Evolutionary conservation across 2,797 vertebrate genomes (phyloP).

Genomic region (Forpus xanthops): DNA sequence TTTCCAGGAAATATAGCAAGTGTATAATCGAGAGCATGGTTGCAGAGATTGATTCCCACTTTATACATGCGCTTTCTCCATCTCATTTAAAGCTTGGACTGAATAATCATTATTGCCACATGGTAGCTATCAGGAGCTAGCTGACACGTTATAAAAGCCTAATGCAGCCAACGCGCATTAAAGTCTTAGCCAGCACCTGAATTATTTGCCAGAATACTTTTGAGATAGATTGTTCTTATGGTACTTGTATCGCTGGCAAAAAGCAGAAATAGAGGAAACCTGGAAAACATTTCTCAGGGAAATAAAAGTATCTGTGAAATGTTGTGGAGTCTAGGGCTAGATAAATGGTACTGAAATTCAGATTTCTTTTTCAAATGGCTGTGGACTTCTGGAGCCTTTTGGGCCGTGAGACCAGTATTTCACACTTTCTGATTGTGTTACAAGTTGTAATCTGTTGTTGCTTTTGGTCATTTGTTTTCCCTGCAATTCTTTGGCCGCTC

Average conservation of each 20-base stretch:
- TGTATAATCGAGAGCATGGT: not conserved
- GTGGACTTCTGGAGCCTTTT: not conserved
- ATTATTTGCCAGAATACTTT: constrained; percentile 51
- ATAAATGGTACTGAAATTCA: not conserved
- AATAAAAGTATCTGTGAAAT: constrained; percentile 48
- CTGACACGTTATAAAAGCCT: constrained; percentile 39
- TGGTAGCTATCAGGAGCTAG: constrained; percentile 45
- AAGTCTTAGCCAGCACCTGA: constrained; percentile 26
- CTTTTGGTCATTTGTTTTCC: not conserved
- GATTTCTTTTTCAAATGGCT: not conserved
- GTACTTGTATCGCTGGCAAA: constrained; percentile 40
- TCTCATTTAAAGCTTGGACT: not conserved
- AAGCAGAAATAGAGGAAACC: constrained; percentile 32
- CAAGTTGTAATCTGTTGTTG: not conserved
- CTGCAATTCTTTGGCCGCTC: not conserved
- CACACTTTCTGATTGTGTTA: not conserved
- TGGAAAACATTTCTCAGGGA: constrained; percentile 57
- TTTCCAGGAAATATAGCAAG: not conserved
- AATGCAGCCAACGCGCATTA: not conserved
- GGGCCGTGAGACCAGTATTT: not conserved
- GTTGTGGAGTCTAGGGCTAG: not conserved
- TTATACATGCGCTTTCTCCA: not conserved
- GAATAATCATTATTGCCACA: constrained; percentile 35
- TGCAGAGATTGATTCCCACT: not conserved
- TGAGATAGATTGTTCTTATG: constrained; percentile 13